Evolutionary conservation across 1,140 invertebrate species (phyloP).

Genomic region (Battus philenor): DNA sequence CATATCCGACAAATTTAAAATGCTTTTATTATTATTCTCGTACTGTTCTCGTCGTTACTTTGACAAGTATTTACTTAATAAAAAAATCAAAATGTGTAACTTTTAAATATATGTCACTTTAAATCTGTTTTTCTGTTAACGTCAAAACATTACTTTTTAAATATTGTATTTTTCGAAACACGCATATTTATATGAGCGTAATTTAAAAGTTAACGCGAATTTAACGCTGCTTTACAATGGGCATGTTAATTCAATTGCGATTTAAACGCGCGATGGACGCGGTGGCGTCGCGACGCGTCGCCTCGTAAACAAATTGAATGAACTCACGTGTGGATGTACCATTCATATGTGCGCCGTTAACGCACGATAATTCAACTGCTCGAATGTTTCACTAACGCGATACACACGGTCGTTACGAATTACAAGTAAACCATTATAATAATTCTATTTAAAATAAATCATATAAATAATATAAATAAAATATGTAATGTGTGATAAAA

Average conservation of each 20-base stretch:
- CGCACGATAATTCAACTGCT: conserved; percentile 64
- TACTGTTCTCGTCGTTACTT: too few relatives aligned
- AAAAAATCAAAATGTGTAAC: neutral
- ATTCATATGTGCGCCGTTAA: conserved; percentile 69
- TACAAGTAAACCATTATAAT: too few relatives aligned
- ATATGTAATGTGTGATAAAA: too few relatives aligned
- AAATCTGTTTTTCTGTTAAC: neutral
- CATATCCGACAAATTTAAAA: conserved; percentile 8
- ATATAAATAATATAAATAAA: too few relatives aligned
- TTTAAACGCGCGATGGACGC: conserved; percentile 50
- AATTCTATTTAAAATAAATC: too few relatives aligned
- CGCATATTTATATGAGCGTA: too few relatives aligned
- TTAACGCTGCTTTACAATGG: conserved; percentile 20
- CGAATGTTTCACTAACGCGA: conserved; percentile 47
- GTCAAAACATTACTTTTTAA: neutral
- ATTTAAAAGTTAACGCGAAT: too few relatives aligned
- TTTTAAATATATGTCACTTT: neutral
- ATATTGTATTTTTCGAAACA: neutral
- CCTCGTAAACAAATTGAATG: conserved; percentile 71
- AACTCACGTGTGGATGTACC: conserved; percentile 55
- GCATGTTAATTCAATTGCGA: conserved; percentile 29
- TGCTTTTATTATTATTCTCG: too few relatives aligned
- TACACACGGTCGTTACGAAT: conserved; percentile 23
- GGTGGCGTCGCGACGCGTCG: conserved; percentile 42
- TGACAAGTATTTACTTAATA: neutral